Evolutionary conservation across 2,797 vertebrate species (phyloP).

Genomic region (Falco columbarius): DNA sequence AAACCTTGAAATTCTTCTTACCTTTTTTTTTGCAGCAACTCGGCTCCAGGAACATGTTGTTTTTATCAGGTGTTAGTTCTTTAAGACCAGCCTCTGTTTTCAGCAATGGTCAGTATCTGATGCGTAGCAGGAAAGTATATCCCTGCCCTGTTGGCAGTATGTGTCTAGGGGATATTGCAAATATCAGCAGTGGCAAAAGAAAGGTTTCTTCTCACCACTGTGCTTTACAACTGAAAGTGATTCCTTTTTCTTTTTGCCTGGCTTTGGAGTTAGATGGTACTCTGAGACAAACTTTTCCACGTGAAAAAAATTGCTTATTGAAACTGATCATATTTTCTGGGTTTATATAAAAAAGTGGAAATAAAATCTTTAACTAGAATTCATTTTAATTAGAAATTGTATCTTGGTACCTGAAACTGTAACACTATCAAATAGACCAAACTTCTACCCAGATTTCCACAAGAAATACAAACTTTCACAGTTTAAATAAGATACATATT

Average conservation of each 20-base stretch:
- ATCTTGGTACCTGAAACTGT: not conserved
- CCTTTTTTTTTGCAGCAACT: not conserved
- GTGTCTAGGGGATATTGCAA: not conserved
- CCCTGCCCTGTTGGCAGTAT: not conserved
- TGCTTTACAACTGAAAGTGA: not conserved
- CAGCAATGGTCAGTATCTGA: not conserved
- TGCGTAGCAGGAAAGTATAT: not conserved
- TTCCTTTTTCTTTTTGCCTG: not conserved
- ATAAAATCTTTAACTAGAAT: not conserved
- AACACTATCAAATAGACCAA: not conserved
- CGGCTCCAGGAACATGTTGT: not conserved
- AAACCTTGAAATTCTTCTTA: not conserved
- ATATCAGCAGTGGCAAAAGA: not conserved
- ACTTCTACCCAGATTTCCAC: not conserved
- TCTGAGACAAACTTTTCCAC: not conserved
- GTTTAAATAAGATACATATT: not conserved
- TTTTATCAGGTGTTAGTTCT: not conserved
- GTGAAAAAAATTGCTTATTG: not conserved
- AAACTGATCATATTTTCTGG: not conserved
- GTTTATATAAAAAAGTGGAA: not conserved
- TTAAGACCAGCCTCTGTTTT: not conserved
- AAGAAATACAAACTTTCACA: not conserved
- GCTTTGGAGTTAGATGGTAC: not conserved
- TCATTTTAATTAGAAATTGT: not conserved
- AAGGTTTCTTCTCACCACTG: not conserved